Evolutionary conservation across 1,140 invertebrate genomes (phyloP), one percentile per base, ranked within the genome.

Genomic region (Matsumurasca onukii): DNA sequence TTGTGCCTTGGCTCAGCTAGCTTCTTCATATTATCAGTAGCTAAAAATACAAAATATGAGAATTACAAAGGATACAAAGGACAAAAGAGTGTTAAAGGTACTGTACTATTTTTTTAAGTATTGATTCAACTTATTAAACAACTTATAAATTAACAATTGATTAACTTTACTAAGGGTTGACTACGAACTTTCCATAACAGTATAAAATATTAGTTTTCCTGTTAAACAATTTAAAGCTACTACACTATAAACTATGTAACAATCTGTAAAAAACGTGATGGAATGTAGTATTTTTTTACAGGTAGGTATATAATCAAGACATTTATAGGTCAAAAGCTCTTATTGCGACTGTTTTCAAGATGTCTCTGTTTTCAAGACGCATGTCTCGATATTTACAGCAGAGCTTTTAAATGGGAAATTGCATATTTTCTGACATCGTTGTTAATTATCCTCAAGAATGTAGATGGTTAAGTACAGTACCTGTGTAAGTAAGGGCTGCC

Each of bases 21-120:
- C 25, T 59, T 59, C 25, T 59, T 59, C 3, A 59, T 59, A n/a
- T 59, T 59, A 3, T 59, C 55, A 29, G 55, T 59, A 15, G 55
- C 55, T 59, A 27, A 24, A 59, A n/a, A n/a, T n/a, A 59, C 3
- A 59, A 59, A 59, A 9, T 39, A 9, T 39, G 17, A 9, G 17
- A 5, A 39, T 39, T 39, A 39, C n/a, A n/a, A n/a, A n/a, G n/a
- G n/a, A n/a, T n/a, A n/a, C n/a, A n/a, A n/a, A n/a, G n/a, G n/a
- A n/a, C n/a, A n/a, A n/a, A n/a, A n/a, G n/a, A n/a, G n/a, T n/a
- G n/a, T n/a, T n/a, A n/a, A n/a, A n/a, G n/a, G 34, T 17, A 39
- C 5, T 9, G 34, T 39, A 39, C 5, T 39, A 17, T 39, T 9
- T 39, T 39, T 39, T 9, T 39, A 39, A 39, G 34, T 39, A 39